phyloP scores from a whole-genome alignment of 2,888 invertebrate genomes.

The Tipula helvola region DNA sequence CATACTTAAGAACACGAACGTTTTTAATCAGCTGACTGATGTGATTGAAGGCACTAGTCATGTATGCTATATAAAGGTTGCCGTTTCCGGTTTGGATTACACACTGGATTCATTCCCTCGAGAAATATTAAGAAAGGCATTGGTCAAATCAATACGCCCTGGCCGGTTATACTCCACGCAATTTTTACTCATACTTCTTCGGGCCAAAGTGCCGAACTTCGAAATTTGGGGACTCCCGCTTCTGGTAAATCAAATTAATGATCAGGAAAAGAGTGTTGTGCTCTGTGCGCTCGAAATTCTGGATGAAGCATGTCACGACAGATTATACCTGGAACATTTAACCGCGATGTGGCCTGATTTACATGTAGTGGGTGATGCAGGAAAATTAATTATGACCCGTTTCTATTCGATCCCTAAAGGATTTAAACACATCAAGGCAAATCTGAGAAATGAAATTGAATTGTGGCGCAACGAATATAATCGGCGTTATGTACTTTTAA shows the following conservation, averaged over 20 bases:
- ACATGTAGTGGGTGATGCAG: slow-evolving; percentile 60
- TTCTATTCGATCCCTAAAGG: slow-evolving; percentile 63
- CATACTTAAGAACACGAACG: slow-evolving; percentile 58
- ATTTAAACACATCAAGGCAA: slow-evolving; percentile 49
- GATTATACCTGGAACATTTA: slow-evolving; percentile 60
- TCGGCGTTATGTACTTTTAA: slow-evolving; percentile 73
- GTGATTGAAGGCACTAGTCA: slow-evolving; percentile 74
- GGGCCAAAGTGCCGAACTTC: slow-evolving; percentile 58
- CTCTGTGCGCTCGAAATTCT: slow-evolving; percentile 69
- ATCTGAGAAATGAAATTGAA: slow-evolving; percentile 58
- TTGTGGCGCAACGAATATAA: slow-evolving; percentile 67
- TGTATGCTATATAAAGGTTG: slow-evolving; percentile 86
- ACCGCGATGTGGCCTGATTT: slow-evolving; percentile 60
- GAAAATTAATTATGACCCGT: slow-evolving; percentile 60
- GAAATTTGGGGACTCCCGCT: slow-evolving; percentile 78
- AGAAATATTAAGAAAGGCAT: slow-evolving; percentile 42
- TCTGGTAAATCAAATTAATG: slow-evolving; percentile 73
- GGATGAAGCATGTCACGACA: slow-evolving; percentile 87
- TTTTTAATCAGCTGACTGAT: slow-evolving; percentile 56
- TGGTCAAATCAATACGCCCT: slow-evolving; percentile 36
- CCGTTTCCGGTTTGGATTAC: slow-evolving; percentile 86
- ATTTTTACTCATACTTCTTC: slow-evolving; percentile 73
- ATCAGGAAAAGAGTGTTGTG: slow-evolving; percentile 67
- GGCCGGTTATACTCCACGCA: slow-evolving; percentile 78
- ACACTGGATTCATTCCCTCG: slow-evolving; percentile 51